These are phyloP conservation scores for Pluvianellus socialis DNA, from an alignment of 2,113 vertebrate species.

Conservation along the genomic window DNA sequence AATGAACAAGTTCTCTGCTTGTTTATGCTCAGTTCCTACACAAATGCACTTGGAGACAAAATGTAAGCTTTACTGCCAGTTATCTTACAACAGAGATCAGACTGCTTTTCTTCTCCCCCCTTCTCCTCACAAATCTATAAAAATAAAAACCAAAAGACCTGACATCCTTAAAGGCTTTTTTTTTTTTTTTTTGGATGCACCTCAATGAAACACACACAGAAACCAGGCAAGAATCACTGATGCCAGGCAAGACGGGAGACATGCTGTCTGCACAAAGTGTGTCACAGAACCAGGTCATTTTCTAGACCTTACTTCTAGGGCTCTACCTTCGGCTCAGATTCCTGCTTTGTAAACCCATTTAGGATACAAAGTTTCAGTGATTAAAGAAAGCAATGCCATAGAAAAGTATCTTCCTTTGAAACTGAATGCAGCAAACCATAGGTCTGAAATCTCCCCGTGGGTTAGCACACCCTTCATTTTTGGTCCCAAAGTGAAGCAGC, in stretches of 20 bases:
- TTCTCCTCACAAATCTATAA: not conserved
- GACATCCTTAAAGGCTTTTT: not conserved
- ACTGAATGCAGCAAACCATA: not conserved
- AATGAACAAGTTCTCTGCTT: slow-evolving; percentile 10
- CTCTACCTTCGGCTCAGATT: not conserved
- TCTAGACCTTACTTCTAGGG: not conserved
- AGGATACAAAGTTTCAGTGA: not conserved
- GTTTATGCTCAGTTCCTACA: not conserved
- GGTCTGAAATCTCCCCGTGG: accelerated
- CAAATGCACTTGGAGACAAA: not conserved
- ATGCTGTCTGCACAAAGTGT: not conserved
- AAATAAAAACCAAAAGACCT: not conserved
- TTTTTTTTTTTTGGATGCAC: not conserved
- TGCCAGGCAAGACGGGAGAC: not conserved
- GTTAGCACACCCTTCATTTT: not conserved
- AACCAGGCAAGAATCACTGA: not conserved
- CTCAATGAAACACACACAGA: not conserved
- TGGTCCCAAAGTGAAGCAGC: not conserved
- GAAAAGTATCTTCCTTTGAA: not conserved
- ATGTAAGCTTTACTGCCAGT: not conserved
- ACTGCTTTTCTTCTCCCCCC: not conserved
- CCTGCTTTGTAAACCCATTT: not conserved
- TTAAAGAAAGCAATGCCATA: not conserved
- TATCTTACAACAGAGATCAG: not conserved
- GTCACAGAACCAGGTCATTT: not conserved